Conservation (phyloP, 2,113 vertebrate genomes). For the Heterochromis multidens region DNA sequence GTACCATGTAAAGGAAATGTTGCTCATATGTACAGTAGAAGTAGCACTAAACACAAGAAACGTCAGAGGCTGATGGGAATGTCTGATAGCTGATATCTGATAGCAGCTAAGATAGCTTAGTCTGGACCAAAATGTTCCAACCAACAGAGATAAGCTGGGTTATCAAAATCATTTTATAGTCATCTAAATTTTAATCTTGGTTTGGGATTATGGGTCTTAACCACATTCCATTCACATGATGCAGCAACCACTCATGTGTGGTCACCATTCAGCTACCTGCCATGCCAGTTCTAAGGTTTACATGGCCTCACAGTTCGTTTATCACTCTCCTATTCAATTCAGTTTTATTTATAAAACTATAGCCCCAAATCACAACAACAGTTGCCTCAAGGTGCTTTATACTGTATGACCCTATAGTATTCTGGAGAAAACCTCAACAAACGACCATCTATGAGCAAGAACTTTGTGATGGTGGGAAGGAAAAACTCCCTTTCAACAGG, state of each 20-base stretch:
- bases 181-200: not conserved
- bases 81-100: not conserved
- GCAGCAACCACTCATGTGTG: not conserved
- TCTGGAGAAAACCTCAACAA: not conserved
- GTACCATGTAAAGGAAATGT: fast-evolving
- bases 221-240: not conserved
- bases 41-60: not conserved
- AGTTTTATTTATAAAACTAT: not conserved
- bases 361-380: fast-evolving
- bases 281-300: not conserved
- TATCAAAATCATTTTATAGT: not conserved
- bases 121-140: not conserved
- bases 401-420: not conserved
- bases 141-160: not conserved
- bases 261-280: not conserved
- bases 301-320: not conserved
- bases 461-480: fast-evolving
- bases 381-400: not conserved
- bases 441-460: not conserved
- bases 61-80: not conserved
- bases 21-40: not conserved
- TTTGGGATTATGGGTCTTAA: not conserved
- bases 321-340: not conserved
- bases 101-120: not conserved
- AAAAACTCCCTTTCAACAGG: not conserved